Evolutionary conservation across 2,797 vertebrate species (phyloP), one percentile per base, ranked within the genome.

Genomic region (Chaetodon trifasciatus): DNA sequence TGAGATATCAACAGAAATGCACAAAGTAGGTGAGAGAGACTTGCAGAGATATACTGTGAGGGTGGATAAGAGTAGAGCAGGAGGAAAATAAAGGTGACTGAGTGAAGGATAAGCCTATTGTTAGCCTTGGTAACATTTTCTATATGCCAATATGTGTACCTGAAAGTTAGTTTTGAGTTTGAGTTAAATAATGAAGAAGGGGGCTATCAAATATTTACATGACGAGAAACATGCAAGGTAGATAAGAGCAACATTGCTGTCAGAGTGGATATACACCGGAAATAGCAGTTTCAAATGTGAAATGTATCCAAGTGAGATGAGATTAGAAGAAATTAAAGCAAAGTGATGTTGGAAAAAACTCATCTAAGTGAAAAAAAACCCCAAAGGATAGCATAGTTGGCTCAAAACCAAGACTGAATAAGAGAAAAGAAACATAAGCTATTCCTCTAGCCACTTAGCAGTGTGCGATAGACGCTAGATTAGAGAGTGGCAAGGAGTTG

Each of bases 401-500:
- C 63, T 76, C 16, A 60, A 66, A 82, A 64, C 16, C 63, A 47
- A 69, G 28, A 76, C 32, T 35, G 37, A 82, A 62, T 67, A 32
- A 77, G 46, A 70, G 40, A 74, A 78, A 35, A 74, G 57, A 76
- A 78, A 78, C 40, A 46, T 64, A 76, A 84, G 70, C 71, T 82
- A 28, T 85, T 84, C 49, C 69, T 86, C 71, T 70, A 77, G 67
- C 70, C 74, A 84, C 83, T 89, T 88, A 80, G 76, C 76, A 52
- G 60, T 63, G 42, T 42, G 67, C 68, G 85, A 80, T 75, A 88
- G 89, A 86, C 72, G 79, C 79, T 78, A 78, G 86, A 91, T 90
- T 86, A 88, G 69, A 90, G 81, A 57, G 66, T 70, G 86, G 85
- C 80, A 76, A 71, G 77, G 78, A 90, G 91, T 89, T 70, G 82